Base-by-base conservation (phyloP, 2,888 invertebrate species). In the Rotaria sp. region DNA sequence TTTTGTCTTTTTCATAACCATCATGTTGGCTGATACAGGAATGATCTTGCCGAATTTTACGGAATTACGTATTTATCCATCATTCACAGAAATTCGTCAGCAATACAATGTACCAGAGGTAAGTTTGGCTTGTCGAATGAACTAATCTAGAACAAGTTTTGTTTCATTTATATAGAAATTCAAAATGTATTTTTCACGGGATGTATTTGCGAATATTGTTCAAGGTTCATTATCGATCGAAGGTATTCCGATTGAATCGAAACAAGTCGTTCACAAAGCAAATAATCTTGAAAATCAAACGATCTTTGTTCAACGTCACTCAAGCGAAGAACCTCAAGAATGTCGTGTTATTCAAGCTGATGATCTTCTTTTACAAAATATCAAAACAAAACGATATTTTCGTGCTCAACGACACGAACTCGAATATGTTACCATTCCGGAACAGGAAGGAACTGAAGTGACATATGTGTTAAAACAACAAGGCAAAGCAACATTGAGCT, bases 41-140 rank as follows among this genome's bases (percentile, higher is more conserved):
- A 15, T 21, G 35, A 18, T 35, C 30, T 30, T 30, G 21, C 35
- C 67, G 30, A 67, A 35, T 67, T 67, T 35, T 21, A 67, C 67
- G 1, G 67, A 67, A 67, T 35, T 84, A 30, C 84, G 84, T 30
- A 52, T 84, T 30, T 84, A 84, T 84, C 84, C 84, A 84, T 48
- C 84, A 30, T 84, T 84, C 30, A 84, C 84, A 35, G 84, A 84
- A 84, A 35, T 84, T 48, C 45, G 84, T 48, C 48, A 84, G 35
- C 21, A 84, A 21, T 67, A 67, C 21, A 67, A 67, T 35, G 67
- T 35, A 21, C 67, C 67, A 15, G 35, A 67, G 35, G 67, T 67
- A 35, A 3, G 4, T 67, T 35, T 21, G 2, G 1, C 3, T 67
- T 3, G 0, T 35, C 35, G 18, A 35, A 15, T 30, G 15, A 30